Evolutionary conservation across 2,888 invertebrate genomes (phyloP), one percentile per base, ranked within the genome.

Genomic region (Ecliptopera silaceata): DNA sequence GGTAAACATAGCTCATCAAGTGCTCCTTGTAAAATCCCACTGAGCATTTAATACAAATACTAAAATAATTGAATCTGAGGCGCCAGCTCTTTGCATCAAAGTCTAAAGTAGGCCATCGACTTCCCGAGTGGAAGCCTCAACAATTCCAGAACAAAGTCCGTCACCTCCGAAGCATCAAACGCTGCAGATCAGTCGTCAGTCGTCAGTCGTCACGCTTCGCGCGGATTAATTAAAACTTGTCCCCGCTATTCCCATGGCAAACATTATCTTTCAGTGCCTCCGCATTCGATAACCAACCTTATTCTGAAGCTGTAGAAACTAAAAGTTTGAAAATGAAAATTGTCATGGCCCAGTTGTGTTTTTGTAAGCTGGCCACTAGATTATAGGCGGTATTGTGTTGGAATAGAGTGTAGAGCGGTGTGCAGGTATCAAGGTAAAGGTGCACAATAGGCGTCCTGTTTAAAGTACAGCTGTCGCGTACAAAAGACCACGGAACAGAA

Each of bases 171-270:
- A 13, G 15, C 44, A 18, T 22, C 44, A 10, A 43, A 32, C 44
- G 3, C 32, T 18, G 55, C 39, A 20, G 31, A 31, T 38, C 57
- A 32, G 34, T 49, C 55, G 57, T 4, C 57, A 32, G 34, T 49
- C 55, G 57, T 4, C 57, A 32, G 22, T 45, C 57, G 55, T 42
- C 53, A 52, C 54, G 61, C 65, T 61, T 63, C 62, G 50, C 64
- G 64, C 54, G 56, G 66, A 64, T 67, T 71, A 63, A 71, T 71
- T 69, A 71, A 69, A 71, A 69, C 66, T 71, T 61, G 60, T 60
- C 46, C 60, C 22, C 54, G 50, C 56, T 56, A 48, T 56, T 60
- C 56, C 64, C 58, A 46, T 39, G 46, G 44, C 59, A 52, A 54
- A 59, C 59, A 59, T 59, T 56, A 50, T 38, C 45, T 45, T 43